Evolutionary conservation across 1,140 invertebrate genomes (phyloP), one percentile per base, ranked within the genome.

Genomic region (Mercenaria mercenaria): DNA sequence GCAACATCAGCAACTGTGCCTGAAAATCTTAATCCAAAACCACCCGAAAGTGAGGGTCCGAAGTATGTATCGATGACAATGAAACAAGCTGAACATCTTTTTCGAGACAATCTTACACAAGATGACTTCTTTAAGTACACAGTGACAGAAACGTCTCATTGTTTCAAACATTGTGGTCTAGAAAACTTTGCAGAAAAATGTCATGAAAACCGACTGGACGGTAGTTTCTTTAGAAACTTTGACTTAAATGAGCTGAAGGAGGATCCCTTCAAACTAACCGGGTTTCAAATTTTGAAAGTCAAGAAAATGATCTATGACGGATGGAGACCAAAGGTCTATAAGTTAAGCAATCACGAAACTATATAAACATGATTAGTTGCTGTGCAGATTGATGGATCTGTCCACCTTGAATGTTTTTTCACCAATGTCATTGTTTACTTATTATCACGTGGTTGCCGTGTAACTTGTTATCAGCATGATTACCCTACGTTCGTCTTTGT

Each of bases 241-340:
- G 56, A 82, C 67, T 37, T 82, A 20, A 29, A 43, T n/a, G 52
- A 61, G 18, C 34, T 82, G n/a, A 82, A 61, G 32, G 37, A 61
- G 0, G 80, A 82, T 1, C 80, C 80, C 1, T 82, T 82, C 32
- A 59, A 26, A 43, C 23, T 82, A 23, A 64, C 37, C 23, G 23
- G 23, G 3, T 64, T 82, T 41, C 8, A 39, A 18, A 29, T 82
- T 41, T 23, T 43, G 34, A 82, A 82, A 34, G 80, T 82, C 26
- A 59, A 43, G 23, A 61, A 82, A 47, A 82, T 82, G 29, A 82
- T 82, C 15, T 41, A 26, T 32, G 37, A 32, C 3, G 80, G 80
- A 34, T 82, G 80, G 80, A 82, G 80, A 59, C 80, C 80, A 20
- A 67, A 82, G 37, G 41, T 43, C 18, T 29, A 37, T 3, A 77